Evolutionary conservation across 1,140 invertebrate genomes (phyloP).

Genomic region (Chironomus tepperi): DNA sequence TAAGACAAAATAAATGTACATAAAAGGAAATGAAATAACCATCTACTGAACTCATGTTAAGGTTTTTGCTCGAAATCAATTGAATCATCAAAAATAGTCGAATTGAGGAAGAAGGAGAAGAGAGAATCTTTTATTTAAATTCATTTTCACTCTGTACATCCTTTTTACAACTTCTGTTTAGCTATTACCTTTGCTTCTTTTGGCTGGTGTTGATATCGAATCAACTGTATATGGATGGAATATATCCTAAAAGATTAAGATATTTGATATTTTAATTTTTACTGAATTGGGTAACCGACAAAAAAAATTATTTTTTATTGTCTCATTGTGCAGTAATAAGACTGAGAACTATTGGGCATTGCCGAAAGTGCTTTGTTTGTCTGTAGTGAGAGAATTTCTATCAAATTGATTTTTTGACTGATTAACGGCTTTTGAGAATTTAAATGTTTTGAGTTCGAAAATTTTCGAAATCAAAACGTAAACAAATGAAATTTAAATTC

Average conservation of each 20-base stretch:
- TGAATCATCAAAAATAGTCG: constrained; percentile 23
- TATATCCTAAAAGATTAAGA: constrained; percentile 16
- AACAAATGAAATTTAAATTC: no score
- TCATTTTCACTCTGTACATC: neutral
- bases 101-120: neutral
- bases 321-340: no score
- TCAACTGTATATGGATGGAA: neutral
- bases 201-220: no score
- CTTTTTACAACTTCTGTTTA: neutral
- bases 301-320: neutral
- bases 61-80: constrained; percentile 15
- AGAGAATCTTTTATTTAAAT: constrained; percentile 23
- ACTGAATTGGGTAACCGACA: neutral
- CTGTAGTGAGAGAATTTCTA: no score
- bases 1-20: constrained; percentile 21
- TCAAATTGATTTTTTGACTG: no score
- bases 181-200: no score
- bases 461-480: no score
- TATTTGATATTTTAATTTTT: constrained; percentile 23
- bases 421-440: no score
- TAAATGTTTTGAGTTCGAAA: no score
- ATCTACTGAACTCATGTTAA: constrained; percentile 1
- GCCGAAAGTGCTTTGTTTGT: no score
- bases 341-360: no score
- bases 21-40: constrained; percentile 24